Evolutionary conservation across 2,113 vertebrate species (phyloP).

Genomic region (Heteronetta atricapilla): DNA sequence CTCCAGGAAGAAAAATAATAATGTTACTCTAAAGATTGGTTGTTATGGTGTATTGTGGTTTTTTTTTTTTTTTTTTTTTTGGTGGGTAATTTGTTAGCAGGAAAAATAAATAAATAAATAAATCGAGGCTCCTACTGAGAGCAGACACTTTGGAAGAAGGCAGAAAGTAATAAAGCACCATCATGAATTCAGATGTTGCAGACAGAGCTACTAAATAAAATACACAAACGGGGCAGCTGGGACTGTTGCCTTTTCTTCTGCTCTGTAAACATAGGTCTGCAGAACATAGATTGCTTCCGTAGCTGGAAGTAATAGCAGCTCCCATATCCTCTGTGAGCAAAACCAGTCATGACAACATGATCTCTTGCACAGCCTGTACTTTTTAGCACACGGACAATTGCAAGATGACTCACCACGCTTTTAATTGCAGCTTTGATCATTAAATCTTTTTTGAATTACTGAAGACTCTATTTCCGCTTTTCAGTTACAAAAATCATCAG

Average conservation of each 20-base stretch:
- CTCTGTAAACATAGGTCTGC: neutral
- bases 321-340: neutral
- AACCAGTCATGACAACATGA: conserved; percentile 19
- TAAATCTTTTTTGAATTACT: conserved; percentile 45
- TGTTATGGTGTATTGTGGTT: neutral
- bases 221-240: neutral
- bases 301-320: conserved; percentile 28
- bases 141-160: neutral
- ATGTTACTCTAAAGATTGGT: neutral
- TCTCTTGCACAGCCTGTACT: neutral
- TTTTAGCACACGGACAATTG: conserved; percentile 21
- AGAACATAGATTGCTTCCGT: neutral
- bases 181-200: conserved; percentile 13
- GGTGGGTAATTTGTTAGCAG: neutral
- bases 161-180: neutral
- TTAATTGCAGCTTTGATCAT: conserved; percentile 57
- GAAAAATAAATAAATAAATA: neutral
- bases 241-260: conserved; percentile 23
- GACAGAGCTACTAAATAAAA: conserved; percentile 32
- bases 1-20: neutral
- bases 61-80: neutral
- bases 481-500: conserved; percentile 13
- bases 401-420: conserved; percentile 32
- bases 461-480: neutral
- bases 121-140: neutral